phyloP scores from a whole-genome alignment of 53 echinoderm and acorn worm genomes.

The Hippasteria phrygiana region DNA sequence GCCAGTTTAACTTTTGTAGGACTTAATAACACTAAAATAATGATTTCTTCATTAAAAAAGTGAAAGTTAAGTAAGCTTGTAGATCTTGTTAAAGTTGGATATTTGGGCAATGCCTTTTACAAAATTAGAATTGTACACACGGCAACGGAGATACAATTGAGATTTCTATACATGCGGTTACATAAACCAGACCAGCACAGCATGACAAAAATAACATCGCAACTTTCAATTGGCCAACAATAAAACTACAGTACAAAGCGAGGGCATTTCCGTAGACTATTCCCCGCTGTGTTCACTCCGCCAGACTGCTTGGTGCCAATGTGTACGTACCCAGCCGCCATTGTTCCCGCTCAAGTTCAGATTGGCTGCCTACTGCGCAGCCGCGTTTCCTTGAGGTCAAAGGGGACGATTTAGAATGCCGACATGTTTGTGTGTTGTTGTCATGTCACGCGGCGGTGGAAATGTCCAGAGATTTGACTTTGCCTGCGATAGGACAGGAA shows the following conservation, averaged over 20 bases:
- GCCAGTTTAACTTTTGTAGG: no score
- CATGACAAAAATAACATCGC: not conserved
- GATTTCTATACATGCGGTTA: not conserved
- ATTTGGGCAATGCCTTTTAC: no score
- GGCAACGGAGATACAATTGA: not conserved
- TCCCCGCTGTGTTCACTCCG: not conserved
- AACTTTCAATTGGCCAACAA: slow-evolving; percentile 6
- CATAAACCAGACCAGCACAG: not conserved
- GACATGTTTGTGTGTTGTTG: slow-evolving; percentile 44
- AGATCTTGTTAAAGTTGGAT: no score
- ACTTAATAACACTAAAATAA: no score
- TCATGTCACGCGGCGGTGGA: not conserved
- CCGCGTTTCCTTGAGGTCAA: slow-evolving; percentile 11
- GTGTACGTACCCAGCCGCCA: slow-evolving; percentile 33
- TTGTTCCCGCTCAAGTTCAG: slow-evolving; percentile 44
- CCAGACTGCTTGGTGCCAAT: slow-evolving; percentile 59
- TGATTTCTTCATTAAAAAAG: no score
- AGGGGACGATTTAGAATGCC: slow-evolving; percentile 40
- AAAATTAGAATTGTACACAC: not conserved
- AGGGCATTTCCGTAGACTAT: slow-evolving; percentile 1
- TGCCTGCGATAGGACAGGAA: no score
- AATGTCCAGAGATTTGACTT: no score
- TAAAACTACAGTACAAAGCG: not conserved
- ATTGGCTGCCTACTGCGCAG: slow-evolving; percentile 22
- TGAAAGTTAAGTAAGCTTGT: no score